phyloP scores from a whole-genome alignment of 1,140 invertebrate genomes.

The Myzus persicae region DNA sequence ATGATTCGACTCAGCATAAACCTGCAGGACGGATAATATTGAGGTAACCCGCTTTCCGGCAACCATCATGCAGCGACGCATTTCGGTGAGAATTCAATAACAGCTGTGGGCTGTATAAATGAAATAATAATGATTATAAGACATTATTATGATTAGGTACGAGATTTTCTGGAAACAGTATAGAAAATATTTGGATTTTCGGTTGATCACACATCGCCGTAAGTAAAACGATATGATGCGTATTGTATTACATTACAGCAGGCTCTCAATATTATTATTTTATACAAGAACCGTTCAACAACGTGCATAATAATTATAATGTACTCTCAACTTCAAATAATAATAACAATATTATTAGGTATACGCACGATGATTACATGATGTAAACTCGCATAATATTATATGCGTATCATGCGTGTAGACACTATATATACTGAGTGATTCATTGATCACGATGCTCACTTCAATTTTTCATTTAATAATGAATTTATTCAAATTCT shows the following conservation, averaged over 20 bases:
- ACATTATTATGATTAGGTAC: neutral
- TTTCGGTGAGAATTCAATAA: neutral
- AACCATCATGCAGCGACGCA: no score
- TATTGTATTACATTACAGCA: neutral
- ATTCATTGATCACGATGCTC: neutral
- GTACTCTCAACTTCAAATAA: neutral
- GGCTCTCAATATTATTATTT: neutral
- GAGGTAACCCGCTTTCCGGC: neutral
- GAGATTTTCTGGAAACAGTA: neutral
- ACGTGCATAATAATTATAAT: neutral
- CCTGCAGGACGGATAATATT: neutral
- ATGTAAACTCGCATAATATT: neutral
- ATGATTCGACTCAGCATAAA: neutral
- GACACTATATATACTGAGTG: neutral
- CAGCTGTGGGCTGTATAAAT: neutral
- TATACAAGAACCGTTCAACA: neutral
- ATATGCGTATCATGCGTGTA: neutral
- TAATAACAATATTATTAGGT: neutral
- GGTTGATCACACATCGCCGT: neutral
- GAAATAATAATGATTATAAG: neutral
- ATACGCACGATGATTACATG: neutral
- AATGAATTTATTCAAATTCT: neutral
- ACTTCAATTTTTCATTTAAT: neutral
- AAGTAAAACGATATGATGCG: neutral
- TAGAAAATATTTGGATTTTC: neutral